These are phyloP conservation scores for Agapornis canus DNA, from an alignment of 2,797 vertebrate species.

Conservation along the genomic window DNA sequence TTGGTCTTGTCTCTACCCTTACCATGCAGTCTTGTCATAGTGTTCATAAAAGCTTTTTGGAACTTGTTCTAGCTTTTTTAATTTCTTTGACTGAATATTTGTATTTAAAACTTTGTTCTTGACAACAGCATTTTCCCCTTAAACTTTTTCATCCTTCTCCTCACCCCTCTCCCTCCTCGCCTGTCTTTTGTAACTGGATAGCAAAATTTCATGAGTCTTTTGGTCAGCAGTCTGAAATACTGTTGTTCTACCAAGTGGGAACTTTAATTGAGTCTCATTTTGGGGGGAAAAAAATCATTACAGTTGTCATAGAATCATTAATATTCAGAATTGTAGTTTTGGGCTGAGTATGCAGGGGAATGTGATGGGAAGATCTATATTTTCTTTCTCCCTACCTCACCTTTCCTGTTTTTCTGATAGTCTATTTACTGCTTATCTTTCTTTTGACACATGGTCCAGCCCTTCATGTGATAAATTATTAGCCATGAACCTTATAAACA, in stretches of 20 bases:
- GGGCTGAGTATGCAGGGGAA: background rate
- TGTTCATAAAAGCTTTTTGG: background rate
- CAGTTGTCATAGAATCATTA: background rate
- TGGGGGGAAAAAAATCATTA: background rate
- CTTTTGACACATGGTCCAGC: background rate
- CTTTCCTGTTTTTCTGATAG: background rate
- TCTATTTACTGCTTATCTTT: background rate
- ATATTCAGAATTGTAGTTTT: background rate
- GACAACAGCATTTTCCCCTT: background rate
- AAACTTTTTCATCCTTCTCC: background rate
- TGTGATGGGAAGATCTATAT: background rate
- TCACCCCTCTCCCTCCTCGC: background rate
- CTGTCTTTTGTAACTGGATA: background rate
- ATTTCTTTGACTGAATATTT: background rate
- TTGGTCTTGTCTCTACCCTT: background rate
- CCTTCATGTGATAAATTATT: slow-evolving; percentile 32
- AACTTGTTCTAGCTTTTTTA: background rate
- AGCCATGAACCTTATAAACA: slow-evolving; percentile 27
- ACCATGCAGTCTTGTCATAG: background rate
- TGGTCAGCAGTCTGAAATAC: background rate
- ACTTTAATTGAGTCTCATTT: background rate
- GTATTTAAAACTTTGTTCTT: background rate
- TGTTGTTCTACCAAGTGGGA: background rate
- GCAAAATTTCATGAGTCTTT: background rate
- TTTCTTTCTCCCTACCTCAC: background rate